Conservation (phyloP, 2,888 invertebrate genomes). For the Hofmannophila pseudospretella region DNA sequence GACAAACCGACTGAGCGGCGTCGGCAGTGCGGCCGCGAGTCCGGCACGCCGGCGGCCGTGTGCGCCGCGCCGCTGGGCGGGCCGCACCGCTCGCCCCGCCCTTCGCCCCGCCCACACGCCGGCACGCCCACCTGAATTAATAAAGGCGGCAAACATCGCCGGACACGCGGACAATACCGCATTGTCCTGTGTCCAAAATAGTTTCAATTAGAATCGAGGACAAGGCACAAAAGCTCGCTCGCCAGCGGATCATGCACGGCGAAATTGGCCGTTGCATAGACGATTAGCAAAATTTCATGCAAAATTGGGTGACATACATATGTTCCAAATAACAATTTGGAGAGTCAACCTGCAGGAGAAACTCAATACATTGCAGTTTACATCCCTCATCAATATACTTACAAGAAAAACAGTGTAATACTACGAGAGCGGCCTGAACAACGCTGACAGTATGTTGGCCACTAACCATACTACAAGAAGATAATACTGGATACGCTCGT, state of each 20-base stretch:
- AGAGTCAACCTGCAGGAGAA: too few relatives aligned
- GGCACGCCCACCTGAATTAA: constrained; percentile 74
- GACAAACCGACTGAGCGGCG: constrained; percentile 56
- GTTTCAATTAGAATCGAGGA: constrained; percentile 75
- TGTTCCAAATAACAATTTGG: background rate
- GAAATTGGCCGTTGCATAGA: constrained; percentile 60
- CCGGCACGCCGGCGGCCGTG: constrained; percentile 32
- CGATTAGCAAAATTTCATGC: constrained; percentile 41
- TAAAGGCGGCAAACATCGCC: constrained; percentile 74
- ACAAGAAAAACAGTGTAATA: too few relatives aligned
- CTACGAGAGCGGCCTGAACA: too few relatives aligned
- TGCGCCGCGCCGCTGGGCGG: constrained; percentile 50
- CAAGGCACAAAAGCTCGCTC: constrained; percentile 58
- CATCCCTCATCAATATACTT: too few relatives aligned
- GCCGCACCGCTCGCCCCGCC: constrained; percentile 42
- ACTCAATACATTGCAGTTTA: too few relatives aligned
- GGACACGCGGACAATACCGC: constrained; percentile 75
- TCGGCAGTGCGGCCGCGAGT: constrained; percentile 12
- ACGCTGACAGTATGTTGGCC: too few relatives aligned
- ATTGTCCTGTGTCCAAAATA: constrained; percentile 75
- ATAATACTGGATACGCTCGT: too few relatives aligned
- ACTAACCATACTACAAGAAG: too few relatives aligned
- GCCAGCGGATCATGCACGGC: constrained; percentile 56
- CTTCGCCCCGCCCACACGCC: constrained; percentile 45
- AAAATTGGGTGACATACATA: constrained; percentile 23